phyloP scores from a whole-genome alignment of 1,140 invertebrate genomes.

The Sycophila sp. region DNA sequence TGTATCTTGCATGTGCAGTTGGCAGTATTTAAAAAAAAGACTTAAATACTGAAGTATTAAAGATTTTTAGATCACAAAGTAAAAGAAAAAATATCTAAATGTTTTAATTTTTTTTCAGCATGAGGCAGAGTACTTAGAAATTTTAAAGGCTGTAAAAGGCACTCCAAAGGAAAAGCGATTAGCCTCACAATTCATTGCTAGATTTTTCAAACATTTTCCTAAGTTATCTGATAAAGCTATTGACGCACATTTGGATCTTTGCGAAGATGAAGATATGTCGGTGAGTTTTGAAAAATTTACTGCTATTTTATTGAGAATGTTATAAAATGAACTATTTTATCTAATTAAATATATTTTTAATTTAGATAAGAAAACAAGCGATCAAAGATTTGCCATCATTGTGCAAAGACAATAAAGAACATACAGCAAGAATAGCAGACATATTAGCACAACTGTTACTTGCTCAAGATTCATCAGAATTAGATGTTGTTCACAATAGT shows the following conservation, averaged over 20 bases:
- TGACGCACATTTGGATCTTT: conserved; percentile 92
- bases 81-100: too few species aligned
- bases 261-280: conserved; percentile 93
- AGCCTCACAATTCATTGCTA: conserved; percentile 93
- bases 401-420: conserved; percentile 86
- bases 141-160: conserved; percentile 86
- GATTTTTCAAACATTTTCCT: conserved; percentile 95
- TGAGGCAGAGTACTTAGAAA: conserved; percentile 87
- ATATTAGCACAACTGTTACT: conserved; percentile 91
- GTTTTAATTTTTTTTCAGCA: conserved; percentile 74
- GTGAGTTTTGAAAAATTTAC: conserved; percentile 68
- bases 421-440: conserved; percentile 89
- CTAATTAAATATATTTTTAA: conserved; percentile 2
- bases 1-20: too few species aligned
- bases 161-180: conserved; percentile 90
- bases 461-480: conserved; percentile 83
- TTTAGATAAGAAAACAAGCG: conserved; percentile 92
- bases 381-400: conserved; percentile 92
- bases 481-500: conserved; percentile 81
- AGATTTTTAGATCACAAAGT: too few species aligned
- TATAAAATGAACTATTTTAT: not conserved
- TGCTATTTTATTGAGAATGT: not conserved
- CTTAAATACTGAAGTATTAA: too few species aligned
- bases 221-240: conserved; percentile 84
- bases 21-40: too few species aligned